These are phyloP conservation scores for Phortica magna DNA, from an alignment of 2,888 invertebrate genomes.

Conservation along the genomic window DNA sequence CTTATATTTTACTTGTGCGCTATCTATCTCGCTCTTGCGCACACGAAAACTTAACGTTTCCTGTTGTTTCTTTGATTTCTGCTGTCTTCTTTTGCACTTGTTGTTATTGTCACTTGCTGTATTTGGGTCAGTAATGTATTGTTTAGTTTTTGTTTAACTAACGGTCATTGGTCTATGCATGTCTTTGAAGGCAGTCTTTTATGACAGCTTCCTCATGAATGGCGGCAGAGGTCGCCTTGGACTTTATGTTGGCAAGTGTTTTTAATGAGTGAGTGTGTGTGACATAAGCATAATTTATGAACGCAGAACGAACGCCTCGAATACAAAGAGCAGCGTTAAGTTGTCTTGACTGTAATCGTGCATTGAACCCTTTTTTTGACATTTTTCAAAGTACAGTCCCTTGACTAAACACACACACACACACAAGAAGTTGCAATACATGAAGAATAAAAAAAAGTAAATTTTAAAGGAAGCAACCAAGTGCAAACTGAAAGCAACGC, in stretches of 20 bases:
- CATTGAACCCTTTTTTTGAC: conserved; percentile 9
- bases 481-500: neutral
- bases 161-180: neutral
- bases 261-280: too few species aligned
- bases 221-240: neutral
- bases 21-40: neutral
- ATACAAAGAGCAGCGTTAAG: neutral
- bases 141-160: neutral
- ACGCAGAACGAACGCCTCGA: neutral
- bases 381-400: neutral
- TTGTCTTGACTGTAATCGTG: conserved; percentile 8
- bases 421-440: neutral
- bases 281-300: neutral
- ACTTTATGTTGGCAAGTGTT: too few species aligned
- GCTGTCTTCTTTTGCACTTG: neutral
- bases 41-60: neutral
- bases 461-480: neutral
- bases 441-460: neutral
- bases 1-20: neutral
- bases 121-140: conserved; percentile 31
- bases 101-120: neutral
- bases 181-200: neutral
- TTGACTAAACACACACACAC: neutral
- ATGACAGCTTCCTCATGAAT: neutral
- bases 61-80: neutral